These are phyloP conservation scores for Oreotrochilus melanogaster DNA, from an alignment of 2,113 vertebrate species.

Conservation along the genomic window DNA sequence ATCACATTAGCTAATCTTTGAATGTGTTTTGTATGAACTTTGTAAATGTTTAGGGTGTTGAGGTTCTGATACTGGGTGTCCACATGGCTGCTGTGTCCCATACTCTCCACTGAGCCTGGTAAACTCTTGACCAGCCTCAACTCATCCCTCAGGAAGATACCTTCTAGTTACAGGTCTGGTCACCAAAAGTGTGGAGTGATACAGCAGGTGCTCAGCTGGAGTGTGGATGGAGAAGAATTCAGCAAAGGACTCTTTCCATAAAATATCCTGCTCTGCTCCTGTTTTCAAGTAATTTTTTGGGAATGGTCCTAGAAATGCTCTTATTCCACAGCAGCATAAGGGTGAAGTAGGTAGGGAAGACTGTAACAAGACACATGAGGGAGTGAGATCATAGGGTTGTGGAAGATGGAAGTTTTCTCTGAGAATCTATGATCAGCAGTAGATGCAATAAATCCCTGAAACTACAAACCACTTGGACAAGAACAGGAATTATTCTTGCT, in stretches of 20 bases:
- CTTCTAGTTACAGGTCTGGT: not conserved
- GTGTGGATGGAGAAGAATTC: not conserved
- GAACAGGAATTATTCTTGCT: not conserved
- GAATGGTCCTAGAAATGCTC: not conserved
- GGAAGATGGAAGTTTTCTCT: not conserved
- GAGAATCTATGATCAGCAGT: slow-evolving; percentile 26
- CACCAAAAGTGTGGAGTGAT: not conserved
- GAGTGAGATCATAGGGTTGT: not conserved
- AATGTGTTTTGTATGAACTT: not conserved
- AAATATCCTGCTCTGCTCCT: not conserved
- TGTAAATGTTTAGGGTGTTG: not conserved
- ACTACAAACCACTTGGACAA: slow-evolving; percentile 18
- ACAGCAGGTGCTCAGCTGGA: not conserved
- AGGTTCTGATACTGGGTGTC: not conserved
- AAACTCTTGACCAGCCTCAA: not conserved
- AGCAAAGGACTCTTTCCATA: not conserved
- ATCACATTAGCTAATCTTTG: not conserved
- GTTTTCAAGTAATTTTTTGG: not conserved
- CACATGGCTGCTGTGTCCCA: not conserved
- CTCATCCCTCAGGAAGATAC: not conserved
- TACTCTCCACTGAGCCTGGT: not conserved
- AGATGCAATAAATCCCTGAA: slow-evolving; percentile 43
- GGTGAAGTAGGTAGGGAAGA: not conserved
- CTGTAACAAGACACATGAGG: not conserved
- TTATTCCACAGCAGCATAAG: not conserved